Conservation (phyloP, 1,140 invertebrate species). For the Nasonia giraulti region DNA sequence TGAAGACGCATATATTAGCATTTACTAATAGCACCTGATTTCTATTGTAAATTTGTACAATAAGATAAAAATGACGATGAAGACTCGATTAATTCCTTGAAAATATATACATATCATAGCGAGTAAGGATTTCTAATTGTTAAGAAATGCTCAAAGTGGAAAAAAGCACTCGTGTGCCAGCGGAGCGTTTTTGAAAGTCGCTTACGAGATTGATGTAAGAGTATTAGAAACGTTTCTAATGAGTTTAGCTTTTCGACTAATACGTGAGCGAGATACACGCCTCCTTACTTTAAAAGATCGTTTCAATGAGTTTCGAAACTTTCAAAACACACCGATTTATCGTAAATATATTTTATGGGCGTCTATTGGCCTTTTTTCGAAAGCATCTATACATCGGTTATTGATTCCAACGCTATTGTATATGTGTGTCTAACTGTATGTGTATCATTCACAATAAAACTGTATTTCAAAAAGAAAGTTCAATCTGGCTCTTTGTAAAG, state of each 20-base stretch:
- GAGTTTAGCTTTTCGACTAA: not conserved
- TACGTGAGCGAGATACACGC: not conserved
- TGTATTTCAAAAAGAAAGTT: slow-evolving; percentile 30
- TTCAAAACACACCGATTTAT: not conserved
- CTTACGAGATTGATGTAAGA: slow-evolving; percentile 1
- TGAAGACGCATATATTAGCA: not conserved
- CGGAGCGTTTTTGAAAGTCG: not conserved
- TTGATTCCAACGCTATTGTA: slow-evolving; percentile 4
- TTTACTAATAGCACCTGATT: slow-evolving; percentile 1
- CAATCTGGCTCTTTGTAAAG: not conserved
- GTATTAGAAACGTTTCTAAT: not conserved
- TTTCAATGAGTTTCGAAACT: not conserved
- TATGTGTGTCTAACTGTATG: slow-evolving; percentile 21
- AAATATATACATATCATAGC: slow-evolving; percentile 23
- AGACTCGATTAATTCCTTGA: slow-evolving; percentile 21
- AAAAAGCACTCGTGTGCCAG: not conserved
- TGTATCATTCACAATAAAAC: slow-evolving; percentile 15
- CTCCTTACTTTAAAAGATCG: not conserved
- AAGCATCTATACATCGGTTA: slow-evolving; percentile 4
- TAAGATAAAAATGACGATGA: not conserved
- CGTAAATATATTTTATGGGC: not conserved
- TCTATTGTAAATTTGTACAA: slow-evolving; percentile 5
- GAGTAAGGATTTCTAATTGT: slow-evolving; percentile 8
- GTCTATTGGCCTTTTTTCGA: not conserved
- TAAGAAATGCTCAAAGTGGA: not conserved